Evolutionary conservation across 2,113 vertebrate genomes (phyloP), one percentile per base, ranked within the genome.

Genomic region (Plecturocebus donacophilus): DNA sequence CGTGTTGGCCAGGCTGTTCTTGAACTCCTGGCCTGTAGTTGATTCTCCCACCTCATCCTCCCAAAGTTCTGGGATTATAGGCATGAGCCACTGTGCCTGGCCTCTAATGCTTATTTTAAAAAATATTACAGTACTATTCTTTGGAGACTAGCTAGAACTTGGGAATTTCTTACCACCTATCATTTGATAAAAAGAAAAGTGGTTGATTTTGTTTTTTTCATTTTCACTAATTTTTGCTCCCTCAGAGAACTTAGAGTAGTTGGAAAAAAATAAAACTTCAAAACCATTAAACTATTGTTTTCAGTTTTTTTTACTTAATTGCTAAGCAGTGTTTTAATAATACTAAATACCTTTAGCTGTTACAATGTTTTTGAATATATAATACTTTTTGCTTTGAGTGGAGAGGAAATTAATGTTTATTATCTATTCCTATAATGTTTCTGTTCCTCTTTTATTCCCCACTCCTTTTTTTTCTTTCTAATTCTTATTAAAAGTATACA

Each of bases 201-300:
- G 75, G 54, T 86, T 40, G 38, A 79, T 87, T 91, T 92, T n/a
- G n/a, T n/a, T 64, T 85, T 95, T 86, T 81, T 81, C 12, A 30
- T 64, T 64, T 64, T 32, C 13, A 32, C 38, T 87, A 73, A 79
- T 82, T 86, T 95, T 76, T 95, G n/a, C 92, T 90, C 21, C 32
- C 4, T 93, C 30, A 84, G 70, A 91, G 79, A 86, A 92, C 66
- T 82, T 38, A 95, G 10, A 79, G 12, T 86, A 32, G 23, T 68
- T 89, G 45, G 70, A 81, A 86, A 92, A 93, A 97, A 84, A 4
- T 47, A 85, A 94, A 83, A 89, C 58, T 87, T 97, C 16, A 88
- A 86, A 95, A 95, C 94, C 40, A 96, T 91, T 45, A 32, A 77
- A 89, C n/a, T 86, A 32, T 87, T 90, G 35, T 82, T 92, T 93